A percentile compares a stretch with the other conserved stretches of the same genome.
Conservation (phyloP, 1,140 invertebrate genomes). For the Diachasmimorpha longicaudata region DNA sequence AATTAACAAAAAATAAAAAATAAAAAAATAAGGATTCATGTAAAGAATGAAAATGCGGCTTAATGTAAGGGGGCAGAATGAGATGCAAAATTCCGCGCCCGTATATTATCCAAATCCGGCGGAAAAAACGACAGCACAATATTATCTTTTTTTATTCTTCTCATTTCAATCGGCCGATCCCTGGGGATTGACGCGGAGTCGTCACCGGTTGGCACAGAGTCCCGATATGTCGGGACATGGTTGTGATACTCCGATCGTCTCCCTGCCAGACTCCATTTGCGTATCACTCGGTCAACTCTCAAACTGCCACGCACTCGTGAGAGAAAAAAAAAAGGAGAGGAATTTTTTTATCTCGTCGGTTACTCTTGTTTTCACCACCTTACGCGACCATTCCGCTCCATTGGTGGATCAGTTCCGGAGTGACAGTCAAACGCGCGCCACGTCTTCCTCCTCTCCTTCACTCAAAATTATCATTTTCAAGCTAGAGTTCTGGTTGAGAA, state of each 20-base stretch:
- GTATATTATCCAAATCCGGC: too few species aligned
- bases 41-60: too few species aligned
- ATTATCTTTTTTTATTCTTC: not conserved
- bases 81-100: too few species aligned
- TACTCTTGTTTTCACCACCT: constrained; percentile 21
- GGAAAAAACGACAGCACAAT: too few species aligned
- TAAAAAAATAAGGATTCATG: too few species aligned
- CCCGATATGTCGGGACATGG: constrained; percentile 49
- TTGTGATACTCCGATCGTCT: not conserved
- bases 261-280: constrained; percentile 4
- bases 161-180: constrained; percentile 35
- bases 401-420: constrained; percentile 10
- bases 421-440: constrained; percentile 10
- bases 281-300: not conserved
- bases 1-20: too few species aligned
- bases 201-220: constrained; percentile 57
- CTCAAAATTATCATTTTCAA: not conserved
- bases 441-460: too few species aligned
- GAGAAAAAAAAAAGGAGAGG: constrained; percentile 1
- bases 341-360: constrained; percentile 10
- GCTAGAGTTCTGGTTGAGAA: not conserved
- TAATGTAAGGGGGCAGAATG: too few species aligned
- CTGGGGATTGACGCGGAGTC: constrained; percentile 52
- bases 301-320: not conserved
- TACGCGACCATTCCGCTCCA: not conserved